A percentile compares a stretch with the other conserved stretches of the same genome.
phyloP scores from a whole-genome alignment of 1,140 invertebrate species.

The Brachionus rubens region DNA sequence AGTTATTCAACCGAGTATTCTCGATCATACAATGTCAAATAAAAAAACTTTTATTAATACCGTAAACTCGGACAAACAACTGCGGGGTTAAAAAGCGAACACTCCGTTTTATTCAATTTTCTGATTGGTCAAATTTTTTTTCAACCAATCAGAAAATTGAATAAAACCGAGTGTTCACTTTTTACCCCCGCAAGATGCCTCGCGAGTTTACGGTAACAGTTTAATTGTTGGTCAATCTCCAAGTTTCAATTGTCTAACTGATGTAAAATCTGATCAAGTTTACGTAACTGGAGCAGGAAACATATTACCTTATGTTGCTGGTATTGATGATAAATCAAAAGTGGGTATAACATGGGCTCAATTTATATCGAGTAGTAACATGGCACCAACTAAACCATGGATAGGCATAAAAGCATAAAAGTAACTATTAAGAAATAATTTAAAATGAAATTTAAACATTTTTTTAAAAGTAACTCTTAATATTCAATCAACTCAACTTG shows the following conservation, averaged over 20 bases:
- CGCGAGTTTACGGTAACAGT: too few species aligned
- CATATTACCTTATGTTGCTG: not conserved
- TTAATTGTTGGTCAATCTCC: slow-evolving; percentile 19
- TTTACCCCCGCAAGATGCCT: too few species aligned
- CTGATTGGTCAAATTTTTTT: too few species aligned
- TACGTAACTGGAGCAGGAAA: not conserved
- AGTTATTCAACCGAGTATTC: slow-evolving; percentile 15
- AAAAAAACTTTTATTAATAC: not conserved
- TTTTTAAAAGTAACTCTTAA: not conserved
- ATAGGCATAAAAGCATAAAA: too few species aligned
- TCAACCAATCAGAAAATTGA: too few species aligned
- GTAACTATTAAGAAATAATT: too few species aligned
- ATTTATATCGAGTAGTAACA: slow-evolving; percentile 51
- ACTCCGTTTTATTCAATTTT: too few species aligned
- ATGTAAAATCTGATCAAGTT: not conserved
- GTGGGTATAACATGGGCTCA: slow-evolving; percentile 48
- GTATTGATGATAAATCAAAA: slow-evolving; percentile 40
- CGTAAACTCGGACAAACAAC: too few species aligned
- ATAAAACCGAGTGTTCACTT: too few species aligned
- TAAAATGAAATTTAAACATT: not conserved
- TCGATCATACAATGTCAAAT: not conserved
- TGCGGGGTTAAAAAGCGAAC: too few species aligned
- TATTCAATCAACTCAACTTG: not conserved
- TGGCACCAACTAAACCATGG: slow-evolving; percentile 51
- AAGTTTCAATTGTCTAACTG: not conserved